Conservation (phyloP, 2,113 vertebrate genomes). For the Muntiacus reevesi region DNA sequence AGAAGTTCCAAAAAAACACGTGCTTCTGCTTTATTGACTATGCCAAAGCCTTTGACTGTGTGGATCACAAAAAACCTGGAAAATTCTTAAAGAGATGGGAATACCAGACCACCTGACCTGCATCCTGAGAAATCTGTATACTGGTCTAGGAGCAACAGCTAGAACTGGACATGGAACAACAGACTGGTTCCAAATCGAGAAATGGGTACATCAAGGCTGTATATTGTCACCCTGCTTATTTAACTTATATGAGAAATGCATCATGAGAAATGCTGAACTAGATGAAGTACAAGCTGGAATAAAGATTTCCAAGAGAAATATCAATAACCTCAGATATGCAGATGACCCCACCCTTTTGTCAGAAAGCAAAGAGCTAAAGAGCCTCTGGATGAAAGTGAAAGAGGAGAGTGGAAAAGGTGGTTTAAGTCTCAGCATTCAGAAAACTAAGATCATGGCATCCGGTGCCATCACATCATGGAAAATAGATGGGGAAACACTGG, state of each 20-base stretch:
- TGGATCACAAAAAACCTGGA: not conserved
- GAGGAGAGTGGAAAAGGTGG: not conserved
- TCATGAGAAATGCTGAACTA: not conserved
- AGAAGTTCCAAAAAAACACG: not conserved
- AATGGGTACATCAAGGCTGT: not conserved
- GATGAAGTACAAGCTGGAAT: not conserved
- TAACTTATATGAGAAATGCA: not conserved
- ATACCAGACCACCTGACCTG: not conserved
- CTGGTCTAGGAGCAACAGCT: not conserved
- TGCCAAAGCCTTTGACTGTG: not conserved
- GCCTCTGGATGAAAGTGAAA: not conserved
- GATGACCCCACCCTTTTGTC: not conserved
- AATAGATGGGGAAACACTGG: not conserved
- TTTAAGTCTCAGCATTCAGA: not conserved
- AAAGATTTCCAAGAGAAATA: not conserved
- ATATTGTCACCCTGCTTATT: not conserved
- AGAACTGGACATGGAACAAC: not conserved
- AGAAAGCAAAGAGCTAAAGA: not conserved
- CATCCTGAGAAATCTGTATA: not conserved
- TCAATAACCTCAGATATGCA: not conserved
- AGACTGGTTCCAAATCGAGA: accelerated
- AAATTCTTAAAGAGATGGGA: not conserved
- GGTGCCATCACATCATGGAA: not conserved
- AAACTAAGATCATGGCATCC: not conserved
- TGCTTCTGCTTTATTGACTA: not conserved